Evolutionary conservation across 2,797 vertebrate species (phyloP).

Genomic region (Xyrichtys novacula): DNA sequence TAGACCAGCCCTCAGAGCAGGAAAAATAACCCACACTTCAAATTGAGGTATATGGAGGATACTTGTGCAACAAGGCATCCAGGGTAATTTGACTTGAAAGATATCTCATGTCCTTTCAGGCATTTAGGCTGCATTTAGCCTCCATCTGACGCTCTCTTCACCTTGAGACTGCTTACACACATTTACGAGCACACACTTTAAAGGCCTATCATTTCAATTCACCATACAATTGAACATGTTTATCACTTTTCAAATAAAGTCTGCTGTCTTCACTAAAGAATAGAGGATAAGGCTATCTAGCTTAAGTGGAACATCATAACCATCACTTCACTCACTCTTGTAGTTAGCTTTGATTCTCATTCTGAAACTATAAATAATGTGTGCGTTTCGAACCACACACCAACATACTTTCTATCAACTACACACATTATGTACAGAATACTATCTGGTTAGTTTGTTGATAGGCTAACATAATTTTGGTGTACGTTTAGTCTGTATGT

Average conservation of each 20-base stretch:
- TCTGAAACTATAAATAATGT: no score
- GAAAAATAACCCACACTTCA: constrained; percentile 64
- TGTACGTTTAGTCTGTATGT: no score
- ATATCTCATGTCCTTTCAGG: constrained; percentile 51
- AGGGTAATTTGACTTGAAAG: constrained; percentile 72
- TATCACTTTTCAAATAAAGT: neutral
- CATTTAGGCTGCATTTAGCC: constrained; percentile 41
- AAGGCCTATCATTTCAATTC: neutral
- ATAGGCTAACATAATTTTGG: no score
- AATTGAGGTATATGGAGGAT: constrained; percentile 48
- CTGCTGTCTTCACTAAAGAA: neutral
- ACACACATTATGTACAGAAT: no score
- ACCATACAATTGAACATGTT: neutral
- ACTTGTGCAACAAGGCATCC: constrained; percentile 62
- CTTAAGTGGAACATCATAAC: no score
- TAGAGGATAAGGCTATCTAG: neutral
- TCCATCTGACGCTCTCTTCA: neutral
- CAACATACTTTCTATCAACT: no score
- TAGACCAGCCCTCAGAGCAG: constrained; percentile 72
- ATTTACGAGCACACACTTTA: neutral
- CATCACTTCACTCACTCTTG: no score
- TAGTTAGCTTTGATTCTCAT: neutral
- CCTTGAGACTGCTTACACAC: constrained; percentile 4
- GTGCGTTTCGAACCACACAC: no score
- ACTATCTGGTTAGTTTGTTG: no score